Conservation (phyloP, 2,888 invertebrate genomes). For the Nephrocerus scutellatus region DNA sequence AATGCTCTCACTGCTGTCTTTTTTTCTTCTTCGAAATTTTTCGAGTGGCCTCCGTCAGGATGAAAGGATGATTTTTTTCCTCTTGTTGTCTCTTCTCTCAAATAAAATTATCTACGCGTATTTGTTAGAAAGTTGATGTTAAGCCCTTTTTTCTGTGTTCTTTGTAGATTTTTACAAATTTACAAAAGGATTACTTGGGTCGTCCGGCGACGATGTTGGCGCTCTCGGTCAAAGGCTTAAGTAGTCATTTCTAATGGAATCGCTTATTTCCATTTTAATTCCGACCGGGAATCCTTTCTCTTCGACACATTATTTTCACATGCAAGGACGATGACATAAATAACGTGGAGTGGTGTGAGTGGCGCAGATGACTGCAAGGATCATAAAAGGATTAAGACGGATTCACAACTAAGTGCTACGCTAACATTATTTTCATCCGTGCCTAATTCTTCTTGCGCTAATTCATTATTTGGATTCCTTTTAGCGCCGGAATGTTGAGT, state of each 20-base stretch:
- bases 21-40: constrained; percentile 3
- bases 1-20: constrained; percentile 35
- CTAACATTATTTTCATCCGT: too few species aligned
- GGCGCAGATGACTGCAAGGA: constrained; percentile 15
- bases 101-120: too few species aligned
- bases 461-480: too few species aligned
- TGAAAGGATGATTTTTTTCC: constrained; percentile 4
- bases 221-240: constrained; percentile 21
- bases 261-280: constrained; percentile 36
- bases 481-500: too few species aligned
- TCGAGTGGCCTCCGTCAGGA: background rate
- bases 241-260: constrained; percentile 26
- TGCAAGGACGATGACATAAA: too few species aligned
- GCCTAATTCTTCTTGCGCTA: too few species aligned
- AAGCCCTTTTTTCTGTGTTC: constrained; percentile 20
- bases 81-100: too few species aligned
- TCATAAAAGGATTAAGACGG: constrained; percentile 10
- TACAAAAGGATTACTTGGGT: constrained; percentile 47
- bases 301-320: too few species aligned
- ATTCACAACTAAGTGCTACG: constrained; percentile 8
- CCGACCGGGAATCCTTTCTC: too few species aligned
- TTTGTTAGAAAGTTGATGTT: too few species aligned
- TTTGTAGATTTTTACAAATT: constrained; percentile 29
- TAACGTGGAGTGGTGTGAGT: too few species aligned
- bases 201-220: constrained; percentile 18